Conservation (phyloP, 2,113 vertebrate genomes). For the Perognathus longimembris region DNA sequence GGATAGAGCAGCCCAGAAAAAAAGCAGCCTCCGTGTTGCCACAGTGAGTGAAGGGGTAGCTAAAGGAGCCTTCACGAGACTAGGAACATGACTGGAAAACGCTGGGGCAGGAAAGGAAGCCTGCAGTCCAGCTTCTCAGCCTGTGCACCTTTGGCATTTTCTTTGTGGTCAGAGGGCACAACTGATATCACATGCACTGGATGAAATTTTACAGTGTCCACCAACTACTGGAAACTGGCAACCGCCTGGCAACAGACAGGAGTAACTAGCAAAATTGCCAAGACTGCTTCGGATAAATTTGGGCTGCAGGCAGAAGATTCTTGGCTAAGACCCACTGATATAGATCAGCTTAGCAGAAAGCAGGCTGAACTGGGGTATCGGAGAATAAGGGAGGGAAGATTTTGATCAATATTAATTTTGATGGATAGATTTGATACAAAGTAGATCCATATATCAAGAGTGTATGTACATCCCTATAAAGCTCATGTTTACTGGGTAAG, state of each 20-base stretch:
- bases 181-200: not conserved
- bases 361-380: not conserved
- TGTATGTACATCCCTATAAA: too few species aligned
- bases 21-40: not conserved
- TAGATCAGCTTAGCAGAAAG: not conserved
- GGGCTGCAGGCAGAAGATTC: accelerated
- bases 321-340: not conserved
- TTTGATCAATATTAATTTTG: not conserved
- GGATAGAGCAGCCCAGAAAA: too few species aligned
- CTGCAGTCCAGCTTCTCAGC: not conserved
- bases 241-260: not conserved
- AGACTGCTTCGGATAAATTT: not conserved
- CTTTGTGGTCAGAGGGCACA: not conserved
- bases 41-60: not conserved
- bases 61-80: not conserved
- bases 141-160: not conserved
- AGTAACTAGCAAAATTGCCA: not conserved
- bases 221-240: not conserved
- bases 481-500: not conserved
- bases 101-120: not conserved
- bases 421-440: not conserved
- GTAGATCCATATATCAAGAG: not conserved
- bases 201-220: not conserved
- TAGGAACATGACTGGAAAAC: not conserved
- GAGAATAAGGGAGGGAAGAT: not conserved